These are phyloP conservation scores for Tauraco hartlaubi DNA, from an alignment of 2,797 vertebrate genomes.

Conservation along the genomic window DNA sequence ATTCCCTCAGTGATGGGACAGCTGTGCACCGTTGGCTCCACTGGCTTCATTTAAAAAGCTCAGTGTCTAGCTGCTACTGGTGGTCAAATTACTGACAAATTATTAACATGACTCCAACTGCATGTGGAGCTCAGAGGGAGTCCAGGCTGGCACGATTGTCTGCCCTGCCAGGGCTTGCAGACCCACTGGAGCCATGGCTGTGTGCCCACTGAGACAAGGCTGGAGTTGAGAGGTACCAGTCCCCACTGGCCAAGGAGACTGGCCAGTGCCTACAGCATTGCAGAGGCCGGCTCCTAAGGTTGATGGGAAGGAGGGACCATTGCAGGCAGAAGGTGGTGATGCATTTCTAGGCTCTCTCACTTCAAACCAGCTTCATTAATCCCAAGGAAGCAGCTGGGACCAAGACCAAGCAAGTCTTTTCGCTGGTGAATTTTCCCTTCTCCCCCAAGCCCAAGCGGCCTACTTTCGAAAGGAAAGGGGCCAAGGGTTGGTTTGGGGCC, in stretches of 20 bases:
- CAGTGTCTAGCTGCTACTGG: not conserved
- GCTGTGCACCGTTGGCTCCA: rapidly evolving
- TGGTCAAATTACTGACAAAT: not conserved
- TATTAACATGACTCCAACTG: not conserved
- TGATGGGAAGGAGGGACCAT: not conserved
- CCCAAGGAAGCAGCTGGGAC: not conserved
- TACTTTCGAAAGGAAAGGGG: not conserved
- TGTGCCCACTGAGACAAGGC: not conserved
- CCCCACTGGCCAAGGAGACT: not conserved
- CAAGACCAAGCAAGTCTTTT: not conserved
- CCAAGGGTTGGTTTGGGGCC: not conserved
- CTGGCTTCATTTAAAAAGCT: not conserved
- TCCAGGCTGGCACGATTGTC: not conserved
- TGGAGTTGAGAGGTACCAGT: not conserved
- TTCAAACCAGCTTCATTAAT: not conserved
- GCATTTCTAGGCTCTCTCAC: not conserved
- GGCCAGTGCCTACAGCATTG: not conserved
- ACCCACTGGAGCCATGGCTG: not conserved
- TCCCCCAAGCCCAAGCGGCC: not conserved
- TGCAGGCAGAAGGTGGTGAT: not conserved
- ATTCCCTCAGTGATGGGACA: not conserved
- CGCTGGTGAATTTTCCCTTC: not conserved
- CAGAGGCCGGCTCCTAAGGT: not conserved
- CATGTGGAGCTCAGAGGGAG: not conserved
- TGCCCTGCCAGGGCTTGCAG: not conserved